phyloP scores from a whole-genome alignment of 2,113 vertebrate species.

The Gallinago media region DNA sequence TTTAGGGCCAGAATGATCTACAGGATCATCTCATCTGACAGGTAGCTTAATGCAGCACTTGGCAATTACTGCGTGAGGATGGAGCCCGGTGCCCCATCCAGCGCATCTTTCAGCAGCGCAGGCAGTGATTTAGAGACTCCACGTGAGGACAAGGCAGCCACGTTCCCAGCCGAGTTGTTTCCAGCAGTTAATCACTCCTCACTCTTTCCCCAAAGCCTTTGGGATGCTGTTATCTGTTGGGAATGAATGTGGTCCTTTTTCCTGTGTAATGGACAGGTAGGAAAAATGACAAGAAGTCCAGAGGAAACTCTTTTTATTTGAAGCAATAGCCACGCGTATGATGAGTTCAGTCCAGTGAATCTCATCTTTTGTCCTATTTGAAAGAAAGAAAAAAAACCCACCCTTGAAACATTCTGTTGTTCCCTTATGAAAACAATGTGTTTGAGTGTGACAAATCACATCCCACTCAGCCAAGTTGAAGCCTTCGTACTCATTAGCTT shows the following conservation, averaged over 20 bases:
- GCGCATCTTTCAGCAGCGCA: not conserved
- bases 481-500: not conserved
- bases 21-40: not conserved
- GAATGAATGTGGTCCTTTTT: not conserved
- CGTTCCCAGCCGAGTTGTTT: fast-evolving
- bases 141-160: fast-evolving
- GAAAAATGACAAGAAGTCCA: not conserved
- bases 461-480: constrained; percentile 21
- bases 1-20: not conserved
- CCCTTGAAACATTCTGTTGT: not conserved
- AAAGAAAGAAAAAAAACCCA: not conserved
- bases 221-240: not conserved
- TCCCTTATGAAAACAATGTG: not conserved
- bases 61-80: not conserved
- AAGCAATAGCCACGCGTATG: fast-evolving
- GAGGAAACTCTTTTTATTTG: not conserved
- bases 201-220: not conserved
- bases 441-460: constrained; percentile 43
- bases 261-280: not conserved
- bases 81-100: not conserved
- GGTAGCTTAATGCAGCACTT: not conserved
- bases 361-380: not conserved
- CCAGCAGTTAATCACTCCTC: not conserved
- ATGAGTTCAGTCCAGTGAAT: not conserved
- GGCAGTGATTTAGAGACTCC: not conserved